Conservation (phyloP, 2,888 invertebrate genomes). For the Rutpela maculata region DNA sequence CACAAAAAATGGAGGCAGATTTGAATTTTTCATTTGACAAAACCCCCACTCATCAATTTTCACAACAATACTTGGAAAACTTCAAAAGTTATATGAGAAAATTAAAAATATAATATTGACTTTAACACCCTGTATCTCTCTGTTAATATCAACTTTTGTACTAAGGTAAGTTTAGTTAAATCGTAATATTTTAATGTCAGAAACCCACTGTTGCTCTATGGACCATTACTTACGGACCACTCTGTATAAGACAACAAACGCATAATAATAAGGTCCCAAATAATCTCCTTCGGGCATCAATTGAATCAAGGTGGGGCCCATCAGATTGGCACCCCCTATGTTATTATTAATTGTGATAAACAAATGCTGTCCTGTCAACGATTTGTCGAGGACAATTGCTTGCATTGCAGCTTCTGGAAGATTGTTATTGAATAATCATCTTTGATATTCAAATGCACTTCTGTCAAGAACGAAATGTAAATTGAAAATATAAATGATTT, state of each 20-base stretch:
- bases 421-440: conserved; percentile 24
- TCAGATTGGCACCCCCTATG: conserved; percentile 44
- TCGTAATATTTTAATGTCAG: no score
- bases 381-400: conserved; percentile 42
- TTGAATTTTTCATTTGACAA: no score
- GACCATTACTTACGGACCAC: no score
- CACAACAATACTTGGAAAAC: no score
- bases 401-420: conserved; percentile 30
- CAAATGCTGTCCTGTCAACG: conserved; percentile 43
- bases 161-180: no score
- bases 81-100: no score
- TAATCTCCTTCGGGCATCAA: conserved; percentile 39
- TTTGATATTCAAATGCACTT: conserved; percentile 33
- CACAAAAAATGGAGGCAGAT: no score
- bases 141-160: no score
- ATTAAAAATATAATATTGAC: no score
- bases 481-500: conserved; percentile 35
- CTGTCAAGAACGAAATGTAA: conserved; percentile 25
- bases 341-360: conserved; percentile 47
- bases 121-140: no score
- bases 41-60: no score
- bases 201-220: no score
- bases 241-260: conserved; percentile 14
- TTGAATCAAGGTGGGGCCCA: conserved; percentile 36
- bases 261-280: conserved; percentile 44